Evolutionary conservation across 2,797 vertebrate genomes (phyloP), one percentile per base, ranked within the genome.

Genomic region (Dipus sagitta): DNA sequence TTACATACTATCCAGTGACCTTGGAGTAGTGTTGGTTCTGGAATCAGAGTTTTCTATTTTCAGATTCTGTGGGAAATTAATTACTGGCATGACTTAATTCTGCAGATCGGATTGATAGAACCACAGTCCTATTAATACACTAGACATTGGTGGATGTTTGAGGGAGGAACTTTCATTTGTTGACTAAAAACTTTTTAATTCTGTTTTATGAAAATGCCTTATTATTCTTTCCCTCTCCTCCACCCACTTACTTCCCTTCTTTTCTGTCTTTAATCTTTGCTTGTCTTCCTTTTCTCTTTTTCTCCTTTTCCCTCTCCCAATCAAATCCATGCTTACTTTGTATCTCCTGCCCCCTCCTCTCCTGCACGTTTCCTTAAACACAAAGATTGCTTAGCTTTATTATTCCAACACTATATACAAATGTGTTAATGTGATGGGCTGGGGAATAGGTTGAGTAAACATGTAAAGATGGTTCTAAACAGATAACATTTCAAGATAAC

Each of bases 11-110:
- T 17, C 28, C 17, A 30, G 24, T 88, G 93, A 85, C 96, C 80
- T 89, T 95, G 87, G 67, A 9, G 26, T 75, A 38, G 3, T 18
- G 13, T 17, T 15, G 1, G 42, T 14, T 52, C 68, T 32, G 60
- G 74, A 94, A n/a, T 81, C 28, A 79, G 10, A 58, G 23, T 83
- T 52, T 42, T 75, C 85, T 89, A 85, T n/a, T 95, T 94, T 75
- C 4, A 13, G 12, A 18, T 87, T 71, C 34, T 28, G 23, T 38
- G 6, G 38, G 62, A 42, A 86, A 86, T 42, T 58, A 77, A 62
- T 42, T 83, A 75, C 52, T 85, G 38, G 62, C 14, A 38, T 65
- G 62, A 13, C 24, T 87, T 82, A 81, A 67, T 90, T 78, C 47
- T 85, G 58, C 30, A 47, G 10, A 23, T 54, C 26, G 47, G 3